phyloP scores from a whole-genome alignment of 2,797 vertebrate genomes.

The Pseudochirops cupreus region DNA sequence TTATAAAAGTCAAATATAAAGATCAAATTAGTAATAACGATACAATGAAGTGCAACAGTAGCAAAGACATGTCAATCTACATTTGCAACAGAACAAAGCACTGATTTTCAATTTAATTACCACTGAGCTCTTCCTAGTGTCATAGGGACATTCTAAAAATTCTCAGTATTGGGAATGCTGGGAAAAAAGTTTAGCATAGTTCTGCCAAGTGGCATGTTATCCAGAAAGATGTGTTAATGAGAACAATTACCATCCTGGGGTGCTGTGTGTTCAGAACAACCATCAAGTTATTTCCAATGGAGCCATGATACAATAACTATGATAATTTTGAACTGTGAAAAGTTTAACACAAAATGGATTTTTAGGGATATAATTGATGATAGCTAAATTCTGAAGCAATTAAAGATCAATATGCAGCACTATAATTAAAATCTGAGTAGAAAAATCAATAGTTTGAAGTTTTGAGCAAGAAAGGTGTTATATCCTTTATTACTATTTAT shows the following conservation, averaged over 20 bases:
- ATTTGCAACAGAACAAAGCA: constrained; percentile 44
- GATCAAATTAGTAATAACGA: constrained; percentile 67
- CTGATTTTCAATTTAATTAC: constrained; percentile 48
- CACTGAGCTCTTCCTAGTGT: constrained; percentile 26
- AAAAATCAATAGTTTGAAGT: neutral
- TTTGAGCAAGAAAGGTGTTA: neutral
- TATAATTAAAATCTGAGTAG: constrained; percentile 10
- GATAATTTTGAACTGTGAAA: neutral
- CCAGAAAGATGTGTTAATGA: constrained; percentile 28
- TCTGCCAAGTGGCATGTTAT: constrained; percentile 14
- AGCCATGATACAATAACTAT: constrained; percentile 27
- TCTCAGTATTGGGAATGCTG: neutral
- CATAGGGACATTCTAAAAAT: constrained; percentile 43
- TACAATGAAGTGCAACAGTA: constrained; percentile 51
- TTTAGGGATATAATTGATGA: neutral
- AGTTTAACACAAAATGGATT: neutral
- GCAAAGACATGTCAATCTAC: constrained; percentile 49
- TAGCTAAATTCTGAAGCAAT: neutral
- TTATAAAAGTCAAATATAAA: constrained; percentile 73
- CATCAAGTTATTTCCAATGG: constrained; percentile 33
- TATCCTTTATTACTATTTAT: neutral
- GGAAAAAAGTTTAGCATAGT: constrained; percentile 20
- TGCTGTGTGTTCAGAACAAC: constrained; percentile 22
- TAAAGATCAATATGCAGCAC: constrained; percentile 13
- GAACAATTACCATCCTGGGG: constrained; percentile 6